phyloP scores from a whole-genome alignment of 2,888 invertebrate genomes.

The Theretra japonica region DNA sequence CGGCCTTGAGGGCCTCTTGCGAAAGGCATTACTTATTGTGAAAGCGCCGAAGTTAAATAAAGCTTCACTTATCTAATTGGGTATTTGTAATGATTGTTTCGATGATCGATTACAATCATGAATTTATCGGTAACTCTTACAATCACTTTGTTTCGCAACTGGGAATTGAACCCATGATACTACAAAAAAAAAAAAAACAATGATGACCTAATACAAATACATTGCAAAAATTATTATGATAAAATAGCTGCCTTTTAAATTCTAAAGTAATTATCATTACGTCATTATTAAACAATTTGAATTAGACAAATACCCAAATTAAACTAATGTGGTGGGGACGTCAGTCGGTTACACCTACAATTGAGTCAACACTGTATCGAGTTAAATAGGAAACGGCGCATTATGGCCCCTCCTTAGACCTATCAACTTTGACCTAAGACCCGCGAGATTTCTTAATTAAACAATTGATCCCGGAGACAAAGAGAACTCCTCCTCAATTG shows the following conservation, averaged over 20 bases:
- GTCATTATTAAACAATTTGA: neutral
- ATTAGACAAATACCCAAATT: conserved; percentile 18
- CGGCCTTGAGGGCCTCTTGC: conserved; percentile 13
- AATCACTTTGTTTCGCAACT: neutral
- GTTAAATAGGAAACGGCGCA: conserved; percentile 63
- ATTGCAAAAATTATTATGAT: too few relatives aligned
- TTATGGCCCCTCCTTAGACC: conserved; percentile 56
- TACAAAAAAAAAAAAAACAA: neutral
- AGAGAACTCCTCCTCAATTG: conserved; percentile 61
- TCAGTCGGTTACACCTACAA: conserved; percentile 12
- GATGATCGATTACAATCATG: too few relatives aligned
- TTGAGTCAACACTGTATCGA: conserved; percentile 52
- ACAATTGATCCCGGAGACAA: conserved; percentile 49
- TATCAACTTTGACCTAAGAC: conserved; percentile 56
- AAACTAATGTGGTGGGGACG: conserved; percentile 26
- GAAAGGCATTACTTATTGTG: neutral
- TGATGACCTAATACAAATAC: neutral
- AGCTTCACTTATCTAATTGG: conserved; percentile 10
- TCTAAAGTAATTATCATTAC: neutral
- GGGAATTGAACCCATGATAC: neutral
- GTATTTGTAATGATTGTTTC: neutral
- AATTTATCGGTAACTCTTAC: too few relatives aligned
- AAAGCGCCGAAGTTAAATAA: conserved; percentile 11
- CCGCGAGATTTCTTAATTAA: conserved; percentile 48
- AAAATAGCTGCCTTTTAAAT: too few relatives aligned